These are phyloP conservation scores for Bimastos eiseni DNA, from an alignment of 2,888 invertebrate species.

Conservation along the genomic window DNA sequence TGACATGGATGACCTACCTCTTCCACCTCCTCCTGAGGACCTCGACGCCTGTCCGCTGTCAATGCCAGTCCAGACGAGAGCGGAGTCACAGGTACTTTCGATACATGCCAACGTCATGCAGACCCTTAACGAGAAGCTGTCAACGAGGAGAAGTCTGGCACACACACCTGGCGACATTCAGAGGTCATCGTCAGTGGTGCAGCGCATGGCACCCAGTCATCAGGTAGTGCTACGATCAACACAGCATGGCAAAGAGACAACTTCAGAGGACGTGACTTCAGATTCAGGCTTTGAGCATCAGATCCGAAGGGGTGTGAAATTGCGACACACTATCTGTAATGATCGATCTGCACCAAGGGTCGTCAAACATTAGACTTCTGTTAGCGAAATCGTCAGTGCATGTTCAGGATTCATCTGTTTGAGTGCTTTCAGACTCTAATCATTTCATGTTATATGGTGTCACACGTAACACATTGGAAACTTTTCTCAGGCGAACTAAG, in stretches of 20 bases:
- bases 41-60: background rate
- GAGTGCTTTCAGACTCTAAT: background rate
- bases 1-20: constrained; percentile 3
- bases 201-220: background rate
- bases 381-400: background rate
- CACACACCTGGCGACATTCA: background rate
- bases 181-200: background rate
- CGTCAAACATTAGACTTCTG: background rate
- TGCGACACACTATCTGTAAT: constrained; percentile 9
- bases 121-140: constrained; percentile 20
- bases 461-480: background rate
- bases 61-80: background rate
- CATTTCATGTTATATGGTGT: background rate
- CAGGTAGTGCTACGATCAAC: constrained; percentile 1
- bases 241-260: background rate
- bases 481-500: background rate
- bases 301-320: constrained; percentile 2
- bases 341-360: background rate
- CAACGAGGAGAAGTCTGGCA: background rate
- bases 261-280: background rate
- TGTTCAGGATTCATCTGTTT: background rate
- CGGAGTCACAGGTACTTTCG: background rate
- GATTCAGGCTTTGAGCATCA: background rate
- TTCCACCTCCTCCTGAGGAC: background rate
- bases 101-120: background rate